Conservation (phyloP, 2,888 invertebrate species). For the Gasteruption jaculator region DNA sequence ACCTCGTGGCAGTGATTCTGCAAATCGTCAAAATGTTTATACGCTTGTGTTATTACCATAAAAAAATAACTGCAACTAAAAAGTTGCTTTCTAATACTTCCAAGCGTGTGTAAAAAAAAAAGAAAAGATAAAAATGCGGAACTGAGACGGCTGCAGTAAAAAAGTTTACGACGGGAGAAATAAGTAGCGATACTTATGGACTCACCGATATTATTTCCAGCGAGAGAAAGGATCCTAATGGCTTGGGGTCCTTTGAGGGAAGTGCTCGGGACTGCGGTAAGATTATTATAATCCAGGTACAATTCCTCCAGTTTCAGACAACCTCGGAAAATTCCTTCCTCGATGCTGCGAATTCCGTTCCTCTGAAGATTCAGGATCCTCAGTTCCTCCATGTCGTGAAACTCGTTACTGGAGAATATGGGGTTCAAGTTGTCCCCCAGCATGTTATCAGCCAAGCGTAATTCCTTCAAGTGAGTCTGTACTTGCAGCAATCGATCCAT, state of each 20-base stretch:
- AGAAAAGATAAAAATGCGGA: too few relatives aligned
- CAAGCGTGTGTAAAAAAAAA: too few relatives aligned
- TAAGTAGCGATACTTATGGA: too few relatives aligned
- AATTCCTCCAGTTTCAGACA: conserved; percentile 76
- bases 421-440: conserved; percentile 87
- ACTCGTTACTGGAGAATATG: conserved; percentile 82
- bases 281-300: conserved; percentile 75
- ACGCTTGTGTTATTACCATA: too few relatives aligned
- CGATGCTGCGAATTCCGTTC: conserved; percentile 76
- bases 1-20: conserved; percentile 65
- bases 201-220: conserved; percentile 78
- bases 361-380: conserved; percentile 73
- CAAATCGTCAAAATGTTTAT: too few relatives aligned
- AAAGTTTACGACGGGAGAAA: not conserved
- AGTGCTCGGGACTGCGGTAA: conserved; percentile 69
- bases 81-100: too few relatives aligned
- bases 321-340: conserved; percentile 82
- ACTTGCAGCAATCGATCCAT: conserved; percentile 71
- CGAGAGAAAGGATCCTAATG: conserved; percentile 68
- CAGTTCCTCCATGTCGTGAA: conserved; percentile 70
- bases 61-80: too few relatives aligned
- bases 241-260: conserved; percentile 78
- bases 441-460: conserved; percentile 75
- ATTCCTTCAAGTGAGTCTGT: conserved; percentile 63
- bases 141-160: too few relatives aligned